A percentile compares a stretch with the other conserved stretches of the same genome.
These are phyloP conservation scores for Cydia fagiglandana DNA, from an alignment of 1,140 invertebrate genomes.

Conservation along the genomic window DNA sequence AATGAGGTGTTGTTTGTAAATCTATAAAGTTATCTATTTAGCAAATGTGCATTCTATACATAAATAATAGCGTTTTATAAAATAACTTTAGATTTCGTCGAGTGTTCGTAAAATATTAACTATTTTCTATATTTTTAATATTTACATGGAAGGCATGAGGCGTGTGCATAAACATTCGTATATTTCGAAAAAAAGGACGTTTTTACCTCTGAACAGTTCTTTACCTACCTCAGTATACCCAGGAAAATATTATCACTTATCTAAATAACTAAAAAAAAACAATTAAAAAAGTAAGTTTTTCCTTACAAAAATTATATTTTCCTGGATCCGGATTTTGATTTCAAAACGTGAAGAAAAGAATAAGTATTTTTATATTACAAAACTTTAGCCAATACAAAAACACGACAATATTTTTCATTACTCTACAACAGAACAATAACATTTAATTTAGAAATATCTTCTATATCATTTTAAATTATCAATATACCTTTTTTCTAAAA, in stretches of 20 bases:
- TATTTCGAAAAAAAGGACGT: conserved; percentile 39
- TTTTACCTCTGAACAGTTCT: conserved; percentile 27
- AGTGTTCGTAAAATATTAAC: conserved; percentile 46
- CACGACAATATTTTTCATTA: conserved; percentile 36
- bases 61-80: conserved; percentile 34
- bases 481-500: conserved; percentile 49
- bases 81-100: conserved; percentile 47
- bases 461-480: conserved; percentile 48
- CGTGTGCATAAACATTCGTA: conserved; percentile 48
- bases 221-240: conserved; percentile 34
- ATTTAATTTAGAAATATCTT: conserved; percentile 51
- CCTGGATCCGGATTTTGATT: conserved; percentile 4
- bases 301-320: conserved; percentile 32
- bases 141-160: conserved; percentile 74
- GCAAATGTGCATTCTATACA: conserved; percentile 25
- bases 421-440: conserved; percentile 51
- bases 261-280: conserved; percentile 30
- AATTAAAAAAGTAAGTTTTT: conserved; percentile 37
- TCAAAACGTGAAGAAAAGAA: neutral
- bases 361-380: conserved; percentile 35
- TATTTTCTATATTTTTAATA: conserved; percentile 55
- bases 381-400: conserved; percentile 45
- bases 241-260: conserved; percentile 32
- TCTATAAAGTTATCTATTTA: conserved; percentile 27
- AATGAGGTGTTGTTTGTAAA: conserved; percentile 28